phyloP scores from a whole-genome alignment of 2,113 vertebrate species.

The Catagonus wagneri region DNA sequence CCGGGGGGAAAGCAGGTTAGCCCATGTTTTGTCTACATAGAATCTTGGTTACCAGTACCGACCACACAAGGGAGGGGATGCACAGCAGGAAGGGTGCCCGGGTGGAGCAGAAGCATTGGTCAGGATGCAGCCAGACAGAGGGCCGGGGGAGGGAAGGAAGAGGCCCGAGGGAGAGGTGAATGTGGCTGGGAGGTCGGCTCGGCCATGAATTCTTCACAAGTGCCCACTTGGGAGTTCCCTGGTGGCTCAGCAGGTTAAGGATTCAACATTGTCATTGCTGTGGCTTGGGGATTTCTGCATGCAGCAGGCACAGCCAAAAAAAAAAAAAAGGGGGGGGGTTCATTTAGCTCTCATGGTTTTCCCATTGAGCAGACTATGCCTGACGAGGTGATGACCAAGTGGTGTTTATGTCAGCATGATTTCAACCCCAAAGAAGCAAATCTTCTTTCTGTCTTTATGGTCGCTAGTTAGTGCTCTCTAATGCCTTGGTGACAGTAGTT shows the following conservation, averaged over 20 bases:
- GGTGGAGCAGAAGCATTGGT: neutral
- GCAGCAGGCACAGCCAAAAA: no score
- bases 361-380: neutral
- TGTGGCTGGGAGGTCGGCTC: neutral
- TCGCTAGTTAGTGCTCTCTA: neutral
- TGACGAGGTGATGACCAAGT: neutral
- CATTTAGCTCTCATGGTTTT: neutral
- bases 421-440: neutral
- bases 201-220: neutral
- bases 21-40: accelerated
- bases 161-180: neutral
- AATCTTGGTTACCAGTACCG: neutral
- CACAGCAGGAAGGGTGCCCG: neutral
- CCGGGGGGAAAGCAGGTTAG: no score
- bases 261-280: no score
- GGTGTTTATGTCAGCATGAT: neutral
- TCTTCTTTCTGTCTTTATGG: neutral
- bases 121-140: neutral
- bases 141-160: neutral
- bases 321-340: no score
- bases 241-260: no score
- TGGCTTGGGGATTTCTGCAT: no score
- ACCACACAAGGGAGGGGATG: neutral
- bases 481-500: neutral
- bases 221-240: no score